A percentile compares a stretch with the other conserved stretches of the same genome.
phyloP scores from a whole-genome alignment of 2,113 vertebrate genomes.

The Pachyramphus minor region DNA sequence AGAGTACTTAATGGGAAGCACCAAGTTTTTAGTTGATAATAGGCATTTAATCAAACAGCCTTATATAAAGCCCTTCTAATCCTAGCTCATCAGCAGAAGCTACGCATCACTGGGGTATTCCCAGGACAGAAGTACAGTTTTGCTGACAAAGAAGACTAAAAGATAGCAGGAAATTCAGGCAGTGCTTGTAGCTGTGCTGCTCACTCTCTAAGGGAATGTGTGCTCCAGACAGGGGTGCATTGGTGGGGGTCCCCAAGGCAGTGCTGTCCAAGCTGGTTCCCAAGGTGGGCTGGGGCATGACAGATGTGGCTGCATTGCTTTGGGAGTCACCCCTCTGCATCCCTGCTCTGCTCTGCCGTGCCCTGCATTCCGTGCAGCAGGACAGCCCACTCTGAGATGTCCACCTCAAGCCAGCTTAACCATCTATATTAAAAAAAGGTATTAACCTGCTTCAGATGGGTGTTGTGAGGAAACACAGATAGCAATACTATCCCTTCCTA shows the following conservation, averaged over 20 bases:
- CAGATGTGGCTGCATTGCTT: rapidly evolving
- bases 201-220: neutral
- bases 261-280: rapidly evolving
- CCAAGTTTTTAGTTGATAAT: constrained; percentile 30
- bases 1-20: constrained; percentile 31
- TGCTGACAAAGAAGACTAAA: neutral
- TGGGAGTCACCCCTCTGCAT: neutral
- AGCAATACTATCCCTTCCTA: rapidly evolving
- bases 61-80: constrained; percentile 34
- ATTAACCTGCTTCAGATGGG: neutral
- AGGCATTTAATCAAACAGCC: constrained; percentile 54
- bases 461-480: neutral
- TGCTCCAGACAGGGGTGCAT: neutral
- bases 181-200: neutral
- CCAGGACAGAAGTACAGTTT: neutral
- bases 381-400: neutral
- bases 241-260: neutral
- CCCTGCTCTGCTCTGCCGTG: neutral
- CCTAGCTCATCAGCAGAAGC: constrained; percentile 15
- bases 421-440: neutral
- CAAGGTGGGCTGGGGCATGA: neutral
- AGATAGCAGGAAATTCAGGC: neutral
- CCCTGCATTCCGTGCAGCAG: rapidly evolving
- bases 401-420: neutral
- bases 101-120: neutral